Conservation (phyloP, 2,113 vertebrate species). For the Microtus ochrogaster region DNA sequence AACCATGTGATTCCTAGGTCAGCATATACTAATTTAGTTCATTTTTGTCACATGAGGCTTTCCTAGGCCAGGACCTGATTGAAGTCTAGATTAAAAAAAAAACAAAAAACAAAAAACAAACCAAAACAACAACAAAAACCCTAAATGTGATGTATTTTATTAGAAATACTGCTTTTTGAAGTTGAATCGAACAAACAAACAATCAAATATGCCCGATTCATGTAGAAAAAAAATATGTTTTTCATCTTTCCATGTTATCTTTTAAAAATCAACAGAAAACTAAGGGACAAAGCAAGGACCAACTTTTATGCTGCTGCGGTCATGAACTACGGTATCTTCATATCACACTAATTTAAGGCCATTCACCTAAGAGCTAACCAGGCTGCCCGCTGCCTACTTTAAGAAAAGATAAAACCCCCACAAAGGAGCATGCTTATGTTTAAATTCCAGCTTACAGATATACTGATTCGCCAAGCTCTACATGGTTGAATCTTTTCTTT, state of each 20-base stretch:
- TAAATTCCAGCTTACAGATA: too few species aligned
- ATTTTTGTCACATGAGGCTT: background rate
- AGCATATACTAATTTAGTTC: background rate
- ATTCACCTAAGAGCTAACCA: background rate
- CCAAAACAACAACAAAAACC: background rate
- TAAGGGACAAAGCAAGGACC: background rate
- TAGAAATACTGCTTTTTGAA: slow-evolving; percentile 17
- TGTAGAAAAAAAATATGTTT: background rate
- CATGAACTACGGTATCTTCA: background rate
- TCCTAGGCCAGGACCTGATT: background rate
- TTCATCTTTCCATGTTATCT: slow-evolving; percentile 13
- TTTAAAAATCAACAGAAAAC: slow-evolving; percentile 28
- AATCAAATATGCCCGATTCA: background rate
- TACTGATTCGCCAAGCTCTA: background rate
- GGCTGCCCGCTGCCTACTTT: slow-evolving; percentile 33
- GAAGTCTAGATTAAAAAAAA: background rate
- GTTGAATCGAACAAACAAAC: slow-evolving; percentile 29
- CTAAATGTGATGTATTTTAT: slow-evolving; percentile 4
- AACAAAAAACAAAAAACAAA: background rate
- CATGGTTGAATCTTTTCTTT: background rate
- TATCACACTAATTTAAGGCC: background rate
- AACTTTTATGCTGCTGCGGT: background rate
- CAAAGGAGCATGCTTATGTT: background rate
- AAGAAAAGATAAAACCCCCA: background rate
- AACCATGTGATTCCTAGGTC: background rate